Conservation (phyloP, 2,888 invertebrate species). For the Tholera decimalis region DNA sequence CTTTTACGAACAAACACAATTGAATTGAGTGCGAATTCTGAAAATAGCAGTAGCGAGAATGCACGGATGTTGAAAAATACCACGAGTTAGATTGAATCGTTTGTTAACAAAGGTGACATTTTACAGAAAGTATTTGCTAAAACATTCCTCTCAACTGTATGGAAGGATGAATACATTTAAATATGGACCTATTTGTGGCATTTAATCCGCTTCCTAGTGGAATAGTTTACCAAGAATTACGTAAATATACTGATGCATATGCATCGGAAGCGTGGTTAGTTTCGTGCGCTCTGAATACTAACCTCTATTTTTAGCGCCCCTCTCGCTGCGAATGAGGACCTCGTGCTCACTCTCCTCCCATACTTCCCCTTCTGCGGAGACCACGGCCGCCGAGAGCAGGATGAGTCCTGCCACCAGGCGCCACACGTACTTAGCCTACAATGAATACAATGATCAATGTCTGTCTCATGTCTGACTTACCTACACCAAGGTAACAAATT, state of each 20-base stretch:
- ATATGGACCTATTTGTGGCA: background rate
- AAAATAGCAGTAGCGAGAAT: background rate
- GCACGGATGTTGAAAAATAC: slow-evolving; percentile 32
- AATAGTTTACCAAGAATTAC: slow-evolving; percentile 16
- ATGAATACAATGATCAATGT: slow-evolving; percentile 34
- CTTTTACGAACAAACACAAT: slow-evolving; percentile 15
- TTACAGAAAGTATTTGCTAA: background rate
- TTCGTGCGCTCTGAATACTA: slow-evolving; percentile 66
- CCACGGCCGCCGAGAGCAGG: slow-evolving; percentile 87
- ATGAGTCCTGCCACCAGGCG: slow-evolving; percentile 88
- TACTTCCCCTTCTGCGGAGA: slow-evolving; percentile 93
- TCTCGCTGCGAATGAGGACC: slow-evolving; percentile 95
- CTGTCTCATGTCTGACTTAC: background rate
- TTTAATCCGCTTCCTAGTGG: background rate
- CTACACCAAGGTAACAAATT: background rate
- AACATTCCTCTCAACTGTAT: background rate
- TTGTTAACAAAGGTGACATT: background rate
- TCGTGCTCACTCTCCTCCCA: slow-evolving; percentile 96
- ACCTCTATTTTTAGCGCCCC: slow-evolving; percentile 95
- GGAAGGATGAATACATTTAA: background rate
- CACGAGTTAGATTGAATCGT: slow-evolving; percentile 36
- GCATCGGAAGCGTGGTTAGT: slow-evolving; percentile 50
- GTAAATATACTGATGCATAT: slow-evolving; percentile 35
- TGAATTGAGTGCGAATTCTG: slow-evolving; percentile 8
- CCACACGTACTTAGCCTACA: slow-evolving; percentile 80